A percentile compares a stretch with the other conserved stretches of the same genome.
Conservation (phyloP, 2,888 invertebrate genomes). For the Zygaena filipendulae region DNA sequence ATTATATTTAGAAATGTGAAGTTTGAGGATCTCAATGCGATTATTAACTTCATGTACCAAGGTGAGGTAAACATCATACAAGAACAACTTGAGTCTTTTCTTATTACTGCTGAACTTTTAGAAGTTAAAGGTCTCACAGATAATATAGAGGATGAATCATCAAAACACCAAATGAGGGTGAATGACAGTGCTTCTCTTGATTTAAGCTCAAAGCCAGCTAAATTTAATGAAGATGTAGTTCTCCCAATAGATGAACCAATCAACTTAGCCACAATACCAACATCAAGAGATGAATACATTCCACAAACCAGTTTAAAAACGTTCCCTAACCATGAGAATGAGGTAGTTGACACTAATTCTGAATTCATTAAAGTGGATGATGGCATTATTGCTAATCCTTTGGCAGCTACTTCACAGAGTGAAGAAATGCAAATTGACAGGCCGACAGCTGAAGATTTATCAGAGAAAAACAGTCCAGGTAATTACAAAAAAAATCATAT, state of each 20-base stretch:
- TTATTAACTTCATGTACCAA: conserved; percentile 85
- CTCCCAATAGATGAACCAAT: conserved; percentile 52
- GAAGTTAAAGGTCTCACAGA: conserved; percentile 82
- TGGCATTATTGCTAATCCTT: conserved; percentile 16
- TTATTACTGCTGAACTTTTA: conserved; percentile 80
- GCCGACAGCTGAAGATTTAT: conserved; percentile 49
- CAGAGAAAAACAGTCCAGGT: conserved; percentile 49
- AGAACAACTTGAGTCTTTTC: conserved; percentile 80
- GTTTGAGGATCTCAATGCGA: conserved; percentile 80
- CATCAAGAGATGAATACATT: conserved; percentile 44
- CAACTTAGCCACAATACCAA: conserved; percentile 50
- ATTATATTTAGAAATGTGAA: conserved; percentile 84
- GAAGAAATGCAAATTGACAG: conserved; percentile 59
- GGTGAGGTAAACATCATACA: conserved; percentile 86
- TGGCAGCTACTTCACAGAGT: conserved; percentile 22
- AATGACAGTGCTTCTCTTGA: conserved; percentile 49
- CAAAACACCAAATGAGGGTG: conserved; percentile 36
- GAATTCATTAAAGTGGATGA: conserved; percentile 31
- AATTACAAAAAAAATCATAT: too few relatives aligned
- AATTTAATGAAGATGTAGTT: conserved; percentile 32
- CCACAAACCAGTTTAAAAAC: conserved; percentile 28
- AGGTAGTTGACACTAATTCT: conserved; percentile 27
- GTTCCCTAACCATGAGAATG: conserved; percentile 31
- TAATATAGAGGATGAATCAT: conserved; percentile 54
- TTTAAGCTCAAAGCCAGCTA: conserved; percentile 49